Evolutionary conservation across 2,113 vertebrate species (phyloP), one percentile per base, ranked within the genome.

Genomic region (Tylochromis polylepis): DNA sequence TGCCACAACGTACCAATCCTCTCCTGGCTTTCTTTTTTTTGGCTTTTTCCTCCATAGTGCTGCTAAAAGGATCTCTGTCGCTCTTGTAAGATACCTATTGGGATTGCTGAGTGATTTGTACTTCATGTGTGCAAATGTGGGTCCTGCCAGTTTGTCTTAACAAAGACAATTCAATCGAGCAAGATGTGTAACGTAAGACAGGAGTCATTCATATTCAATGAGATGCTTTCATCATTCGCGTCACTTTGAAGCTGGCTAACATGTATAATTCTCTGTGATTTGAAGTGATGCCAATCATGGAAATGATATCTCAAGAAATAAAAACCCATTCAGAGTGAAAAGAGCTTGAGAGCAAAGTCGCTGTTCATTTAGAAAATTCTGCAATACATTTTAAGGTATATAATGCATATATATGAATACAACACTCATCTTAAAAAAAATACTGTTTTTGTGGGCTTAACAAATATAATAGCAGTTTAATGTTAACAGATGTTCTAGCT

Each of bases 261-360:
- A 95, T 95, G 91, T 94, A 91, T 95, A 93, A 95, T 95, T 94
- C 94, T 87, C 83, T 92, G 89, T 95, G 92, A 95, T 93, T 93
- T 90, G 77, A 92, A 91, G 84, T 7, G 84, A 85, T 87, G 91
- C 88, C 91, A 94, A 89, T 94, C 49, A 88, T 60, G 72, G 79
- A 85, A 91, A 91, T 82, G 67, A 89, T 87, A 92, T 89, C 85
- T 88, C n/a, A 8, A 84, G 87, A 87, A 83, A 89, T 53, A 55
- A 85, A 83, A 87, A 65, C 57, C 51, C 82, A 85, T 82, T 65
- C 62, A 53, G 84, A 43, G 12, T 56, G 46, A 80, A 92, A 86
- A 77, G 62, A 57, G 83, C 38, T 67, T n/a, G 11, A 60, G 43
- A 29, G 60, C 38, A 51, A 86, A 83, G 87, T 77, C 41, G 29